phyloP scores from a whole-genome alignment of 2,797 vertebrate species.

The Lophius americanus region DNA sequence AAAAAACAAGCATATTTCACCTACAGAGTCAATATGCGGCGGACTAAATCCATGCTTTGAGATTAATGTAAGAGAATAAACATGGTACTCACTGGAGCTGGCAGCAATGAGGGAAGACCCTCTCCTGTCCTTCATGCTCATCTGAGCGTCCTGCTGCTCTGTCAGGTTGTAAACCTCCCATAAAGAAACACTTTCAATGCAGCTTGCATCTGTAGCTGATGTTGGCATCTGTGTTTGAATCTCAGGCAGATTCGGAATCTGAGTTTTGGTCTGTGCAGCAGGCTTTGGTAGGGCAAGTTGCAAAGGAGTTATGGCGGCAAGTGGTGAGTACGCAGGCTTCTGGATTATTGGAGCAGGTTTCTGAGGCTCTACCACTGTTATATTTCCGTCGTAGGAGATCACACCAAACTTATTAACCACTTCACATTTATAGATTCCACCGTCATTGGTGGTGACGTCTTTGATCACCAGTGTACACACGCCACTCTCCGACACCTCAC shows the following conservation, averaged over 20 bases:
- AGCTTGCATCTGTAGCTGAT: conserved; percentile 31
- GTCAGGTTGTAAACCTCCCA: conserved; percentile 79
- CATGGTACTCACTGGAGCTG: conserved; percentile 71
- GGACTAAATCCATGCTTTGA: not conserved
- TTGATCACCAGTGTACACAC: conserved; percentile 87
- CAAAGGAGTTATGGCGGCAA: conserved; percentile 80
- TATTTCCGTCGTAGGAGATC: conserved; percentile 87
- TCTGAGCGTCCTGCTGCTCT: conserved; percentile 58
- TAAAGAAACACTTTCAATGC: conserved; percentile 73
- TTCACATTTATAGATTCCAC: conserved; percentile 91
- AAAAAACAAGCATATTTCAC: not conserved
- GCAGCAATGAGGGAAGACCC: conserved; percentile 64
- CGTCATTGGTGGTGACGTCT: conserved; percentile 81
- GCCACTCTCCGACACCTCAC: conserved; percentile 81
- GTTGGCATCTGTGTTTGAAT: conserved; percentile 62
- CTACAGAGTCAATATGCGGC: not conserved
- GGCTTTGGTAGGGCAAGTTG: conserved; percentile 71
- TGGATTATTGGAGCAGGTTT: conserved; percentile 57
- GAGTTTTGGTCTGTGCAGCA: conserved; percentile 16
- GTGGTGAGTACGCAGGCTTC: conserved; percentile 57
- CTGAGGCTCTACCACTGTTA: conserved; percentile 78
- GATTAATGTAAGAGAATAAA: not conserved
- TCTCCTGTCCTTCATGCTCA: conserved; percentile 57
- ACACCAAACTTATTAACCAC: conserved; percentile 88
- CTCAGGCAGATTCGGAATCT: conserved; percentile 66